phyloP scores from a whole-genome alignment of 1,140 invertebrate genomes.

The Leptinotarsa undecemlineata region DNA sequence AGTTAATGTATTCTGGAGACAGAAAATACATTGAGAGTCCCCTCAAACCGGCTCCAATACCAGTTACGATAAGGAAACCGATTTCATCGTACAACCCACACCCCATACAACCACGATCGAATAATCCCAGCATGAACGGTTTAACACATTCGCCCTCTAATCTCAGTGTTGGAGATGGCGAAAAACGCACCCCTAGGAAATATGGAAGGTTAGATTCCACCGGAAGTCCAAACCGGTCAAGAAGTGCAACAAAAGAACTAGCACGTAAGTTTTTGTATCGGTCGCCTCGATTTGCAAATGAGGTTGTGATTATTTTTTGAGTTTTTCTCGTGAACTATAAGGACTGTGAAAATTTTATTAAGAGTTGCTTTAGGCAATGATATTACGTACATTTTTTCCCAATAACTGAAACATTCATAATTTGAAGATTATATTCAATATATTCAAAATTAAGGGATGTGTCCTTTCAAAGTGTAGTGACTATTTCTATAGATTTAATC shows the following conservation, averaged over 20 bases:
- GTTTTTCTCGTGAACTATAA: too few relatives aligned
- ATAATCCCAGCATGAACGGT: conserved; percentile 43
- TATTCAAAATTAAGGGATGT: too few relatives aligned
- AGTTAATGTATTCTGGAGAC: conserved; percentile 84
- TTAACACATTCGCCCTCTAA: conserved; percentile 50
- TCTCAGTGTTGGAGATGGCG: conserved; percentile 48
- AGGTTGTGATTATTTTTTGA: too few relatives aligned
- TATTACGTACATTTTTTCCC: neutral
- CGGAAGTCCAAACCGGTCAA: conserved; percentile 77
- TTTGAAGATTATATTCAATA: neutral
- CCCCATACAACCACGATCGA: conserved; percentile 42
- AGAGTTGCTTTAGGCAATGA: too few relatives aligned
- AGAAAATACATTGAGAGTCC: conserved; percentile 81
- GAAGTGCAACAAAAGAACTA: conserved; percentile 88
- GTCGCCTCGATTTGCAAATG: too few relatives aligned
- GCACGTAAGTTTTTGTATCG: conserved; percentile 66
- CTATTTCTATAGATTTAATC: too few relatives aligned
- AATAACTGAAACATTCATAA: conserved; percentile 3
- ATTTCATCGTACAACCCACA: conserved; percentile 41
- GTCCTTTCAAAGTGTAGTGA: too few relatives aligned
- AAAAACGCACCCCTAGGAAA: conserved; percentile 68
- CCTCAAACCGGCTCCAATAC: conserved; percentile 73
- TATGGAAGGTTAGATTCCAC: conserved; percentile 75
- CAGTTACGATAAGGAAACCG: conserved; percentile 67
- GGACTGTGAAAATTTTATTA: too few relatives aligned